Percentiles rank a stretch among this genome's conserved stretches.
Conservation (phyloP, 2,113 vertebrate species). For the Scalopus aquaticus region DNA sequence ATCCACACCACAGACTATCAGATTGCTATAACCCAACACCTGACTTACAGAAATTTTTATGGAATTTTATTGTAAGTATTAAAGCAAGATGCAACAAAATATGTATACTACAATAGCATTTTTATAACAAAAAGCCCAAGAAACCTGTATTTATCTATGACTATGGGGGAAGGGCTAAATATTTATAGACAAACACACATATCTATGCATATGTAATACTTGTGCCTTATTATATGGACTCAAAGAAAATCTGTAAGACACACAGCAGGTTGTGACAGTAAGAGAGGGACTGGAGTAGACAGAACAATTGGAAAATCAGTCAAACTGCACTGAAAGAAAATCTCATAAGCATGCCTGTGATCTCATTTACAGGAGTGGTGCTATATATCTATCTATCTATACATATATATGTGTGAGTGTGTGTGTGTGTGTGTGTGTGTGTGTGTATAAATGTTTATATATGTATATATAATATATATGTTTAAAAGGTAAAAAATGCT, state of each 20-base stretch:
- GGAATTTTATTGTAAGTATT: neutral
- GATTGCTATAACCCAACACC: neutral
- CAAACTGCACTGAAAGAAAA: neutral
- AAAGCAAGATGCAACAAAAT: neutral
- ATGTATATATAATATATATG: too few relatives aligned
- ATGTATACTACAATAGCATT: neutral
- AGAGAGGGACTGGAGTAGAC: neutral
- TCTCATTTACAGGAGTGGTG: neutral
- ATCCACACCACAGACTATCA: neutral
- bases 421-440: too few relatives aligned
- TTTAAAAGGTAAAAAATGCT: neutral
- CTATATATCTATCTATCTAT: too few relatives aligned
- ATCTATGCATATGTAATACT: neutral
- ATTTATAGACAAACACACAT: neutral
- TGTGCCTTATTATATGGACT: neutral
- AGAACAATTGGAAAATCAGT: neutral
- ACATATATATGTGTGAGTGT: too few relatives aligned
- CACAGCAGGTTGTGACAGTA: neutral
- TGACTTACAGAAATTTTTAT: neutral
- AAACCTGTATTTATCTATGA: neutral
- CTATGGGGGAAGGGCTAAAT: neutral
- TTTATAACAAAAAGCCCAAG: neutral
- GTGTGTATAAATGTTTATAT: too few relatives aligned
- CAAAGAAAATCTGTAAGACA: neutral
- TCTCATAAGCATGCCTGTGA: neutral